phyloP scores from a whole-genome alignment of 2,888 invertebrate genomes.

The Synanthedon andrenaeformis region DNA sequence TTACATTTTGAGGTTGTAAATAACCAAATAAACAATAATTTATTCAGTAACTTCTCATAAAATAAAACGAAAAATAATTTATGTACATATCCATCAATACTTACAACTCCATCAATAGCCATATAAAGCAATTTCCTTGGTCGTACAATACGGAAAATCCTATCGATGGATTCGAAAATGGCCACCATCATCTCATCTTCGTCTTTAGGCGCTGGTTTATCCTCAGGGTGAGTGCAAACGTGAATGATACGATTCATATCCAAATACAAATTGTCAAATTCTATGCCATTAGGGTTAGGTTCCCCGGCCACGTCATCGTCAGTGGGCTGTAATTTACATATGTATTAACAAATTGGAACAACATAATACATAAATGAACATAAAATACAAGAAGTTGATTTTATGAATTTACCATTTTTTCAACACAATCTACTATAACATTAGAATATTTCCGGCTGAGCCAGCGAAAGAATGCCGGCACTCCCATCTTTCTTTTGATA shows the following conservation, averaged over 20 bases:
- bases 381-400: slow-evolving; percentile 9
- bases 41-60: too few species aligned
- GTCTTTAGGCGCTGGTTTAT: slow-evolving; percentile 95
- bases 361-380: not conserved
- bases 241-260: slow-evolving; percentile 99
- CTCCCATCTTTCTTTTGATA: slow-evolving; percentile 89
- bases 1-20: too few species aligned
- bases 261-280: slow-evolving; percentile 98
- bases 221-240: slow-evolving; percentile 99
- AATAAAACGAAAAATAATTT: too few species aligned
- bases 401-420: slow-evolving; percentile 81
- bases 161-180: slow-evolving; percentile 98
- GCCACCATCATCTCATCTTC: slow-evolving; percentile 99
- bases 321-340: slow-evolving; percentile 68
- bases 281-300: slow-evolving; percentile 95
- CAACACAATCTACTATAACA: slow-evolving; percentile 94
- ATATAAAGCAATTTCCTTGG: slow-evolving; percentile 95
- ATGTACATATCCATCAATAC: slow-evolving; percentile 35
- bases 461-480: slow-evolving; percentile 99
- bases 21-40: too few species aligned
- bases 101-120: slow-evolving; percentile 98
- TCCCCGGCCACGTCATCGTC: slow-evolving; percentile 84
- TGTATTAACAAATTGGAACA: not conserved
- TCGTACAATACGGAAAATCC: slow-evolving; percentile 91
- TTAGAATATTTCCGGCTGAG: slow-evolving; percentile 96